Conservation (phyloP, 2,888 invertebrate species). For the Subacronicta megacephala region DNA sequence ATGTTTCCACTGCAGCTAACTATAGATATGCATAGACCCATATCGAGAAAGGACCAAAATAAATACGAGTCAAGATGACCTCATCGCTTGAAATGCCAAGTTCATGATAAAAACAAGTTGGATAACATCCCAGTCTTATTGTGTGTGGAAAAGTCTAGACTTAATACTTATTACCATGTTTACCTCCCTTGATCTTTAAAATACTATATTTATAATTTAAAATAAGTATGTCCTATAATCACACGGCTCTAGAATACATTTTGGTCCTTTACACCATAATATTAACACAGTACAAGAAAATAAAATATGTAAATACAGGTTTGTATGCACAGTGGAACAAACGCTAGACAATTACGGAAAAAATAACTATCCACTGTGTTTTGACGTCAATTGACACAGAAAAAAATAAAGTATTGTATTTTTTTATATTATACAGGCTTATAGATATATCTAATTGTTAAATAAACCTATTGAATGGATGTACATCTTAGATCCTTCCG, state of each 20-base stretch:
- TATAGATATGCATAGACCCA: background rate
- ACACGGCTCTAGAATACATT: no score
- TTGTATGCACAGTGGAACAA: slow-evolving; percentile 14
- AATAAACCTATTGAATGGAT: no score
- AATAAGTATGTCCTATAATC: no score
- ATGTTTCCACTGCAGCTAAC: no score
- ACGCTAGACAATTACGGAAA: slow-evolving; percentile 16
- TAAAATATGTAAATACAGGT: background rate
- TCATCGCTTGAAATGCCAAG: slow-evolving; percentile 6
- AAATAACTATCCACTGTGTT: slow-evolving; percentile 16
- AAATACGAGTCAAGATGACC: background rate
- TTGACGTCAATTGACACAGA: slow-evolving; percentile 30
- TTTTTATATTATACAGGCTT: slow-evolving; percentile 29
- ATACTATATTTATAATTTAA: background rate
- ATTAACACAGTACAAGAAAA: background rate
- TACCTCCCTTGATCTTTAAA: background rate
- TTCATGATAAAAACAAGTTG: slow-evolving; percentile 2
- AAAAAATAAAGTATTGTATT: slow-evolving; percentile 44
- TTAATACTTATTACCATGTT: background rate
- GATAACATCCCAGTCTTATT: background rate
- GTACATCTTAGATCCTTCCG: no score
- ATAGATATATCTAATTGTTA: slow-evolving; percentile 10
- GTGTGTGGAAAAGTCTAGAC: slow-evolving; percentile 3
- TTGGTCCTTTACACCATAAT: slow-evolving; percentile 1
- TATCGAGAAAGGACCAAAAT: background rate